A percentile compares a stretch with the other conserved stretches of the same genome.
These are phyloP conservation scores for Deilephila elpenor DNA, from an alignment of 2,888 invertebrate genomes.

Conservation along the genomic window DNA sequence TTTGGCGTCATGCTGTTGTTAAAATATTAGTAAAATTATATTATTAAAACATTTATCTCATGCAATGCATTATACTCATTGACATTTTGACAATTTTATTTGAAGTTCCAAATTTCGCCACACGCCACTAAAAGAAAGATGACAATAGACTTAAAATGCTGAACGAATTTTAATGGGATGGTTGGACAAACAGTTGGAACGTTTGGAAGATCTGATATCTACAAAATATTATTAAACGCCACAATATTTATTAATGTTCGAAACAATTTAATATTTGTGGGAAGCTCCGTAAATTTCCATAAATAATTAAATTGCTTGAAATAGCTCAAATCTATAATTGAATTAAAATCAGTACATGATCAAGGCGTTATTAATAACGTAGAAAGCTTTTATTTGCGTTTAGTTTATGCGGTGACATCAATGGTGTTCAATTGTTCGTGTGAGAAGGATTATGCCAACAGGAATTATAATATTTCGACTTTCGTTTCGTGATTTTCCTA, in stretches of 20 bases:
- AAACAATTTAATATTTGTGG: background rate
- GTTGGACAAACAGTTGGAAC: background rate
- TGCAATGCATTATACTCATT: too few relatives aligned
- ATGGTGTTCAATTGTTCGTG: background rate
- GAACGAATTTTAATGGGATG: too few relatives aligned
- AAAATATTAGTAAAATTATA: too few relatives aligned
- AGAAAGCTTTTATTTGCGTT: slow-evolving; percentile 8
- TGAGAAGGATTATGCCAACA: slow-evolving; percentile 29
- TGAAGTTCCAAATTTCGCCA: too few relatives aligned
- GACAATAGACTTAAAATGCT: too few relatives aligned
- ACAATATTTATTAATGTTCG: background rate
- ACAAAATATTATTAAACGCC: background rate
- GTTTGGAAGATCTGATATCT: background rate
- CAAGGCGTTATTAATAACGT: background rate
- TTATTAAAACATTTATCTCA: too few relatives aligned
- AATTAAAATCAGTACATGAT: background rate
- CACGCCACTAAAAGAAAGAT: too few relatives aligned
- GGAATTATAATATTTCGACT: slow-evolving; percentile 36
- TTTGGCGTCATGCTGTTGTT: too few relatives aligned
- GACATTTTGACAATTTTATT: too few relatives aligned
- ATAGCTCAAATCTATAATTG: too few relatives aligned
- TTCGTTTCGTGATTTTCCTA: slow-evolving; percentile 46
- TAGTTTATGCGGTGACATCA: slow-evolving; percentile 5
- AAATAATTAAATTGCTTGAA: background rate
- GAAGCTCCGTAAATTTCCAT: background rate